A percentile compares a stretch with the other conserved stretches of the same genome.
These are phyloP conservation scores for Macrobrachium rosenbergii DNA, from an alignment of 1,140 invertebrate genomes.

Conservation along the genomic window DNA sequence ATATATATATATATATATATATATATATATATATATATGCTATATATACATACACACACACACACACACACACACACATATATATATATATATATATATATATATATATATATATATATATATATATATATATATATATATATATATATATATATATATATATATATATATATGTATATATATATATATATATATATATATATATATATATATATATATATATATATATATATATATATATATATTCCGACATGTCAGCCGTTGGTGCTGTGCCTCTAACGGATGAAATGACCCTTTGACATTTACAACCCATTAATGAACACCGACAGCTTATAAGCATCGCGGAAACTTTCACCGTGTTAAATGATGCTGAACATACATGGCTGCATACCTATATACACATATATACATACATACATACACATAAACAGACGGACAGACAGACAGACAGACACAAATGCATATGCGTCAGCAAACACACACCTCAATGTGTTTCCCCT, in stretches of 20 bases:
- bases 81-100: constrained; percentile 7
- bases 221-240: background rate
- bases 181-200: background rate
- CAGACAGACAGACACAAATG: too few relatives aligned
- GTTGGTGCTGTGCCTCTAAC: too few relatives aligned
- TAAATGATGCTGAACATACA: background rate
- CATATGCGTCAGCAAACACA: too few relatives aligned
- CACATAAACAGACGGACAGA: too few relatives aligned
- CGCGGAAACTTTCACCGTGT: too few relatives aligned
- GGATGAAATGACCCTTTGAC: too few relatives aligned
- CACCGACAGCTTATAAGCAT: too few relatives aligned
- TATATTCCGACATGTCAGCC: background rate
- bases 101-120: background rate
- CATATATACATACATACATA: background rate
- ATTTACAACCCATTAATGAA: too few relatives aligned
- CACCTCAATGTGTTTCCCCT: too few relatives aligned
- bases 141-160: background rate
- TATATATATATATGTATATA: background rate
- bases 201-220: background rate
- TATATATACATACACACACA: too few relatives aligned
- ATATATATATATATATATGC: background rate
- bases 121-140: constrained; percentile 1
- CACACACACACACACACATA: background rate
- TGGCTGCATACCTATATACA: background rate
- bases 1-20: background rate